These are phyloP conservation scores for Troilus luridus DNA, from an alignment of 2,888 invertebrate genomes.

Conservation along the genomic window DNA sequence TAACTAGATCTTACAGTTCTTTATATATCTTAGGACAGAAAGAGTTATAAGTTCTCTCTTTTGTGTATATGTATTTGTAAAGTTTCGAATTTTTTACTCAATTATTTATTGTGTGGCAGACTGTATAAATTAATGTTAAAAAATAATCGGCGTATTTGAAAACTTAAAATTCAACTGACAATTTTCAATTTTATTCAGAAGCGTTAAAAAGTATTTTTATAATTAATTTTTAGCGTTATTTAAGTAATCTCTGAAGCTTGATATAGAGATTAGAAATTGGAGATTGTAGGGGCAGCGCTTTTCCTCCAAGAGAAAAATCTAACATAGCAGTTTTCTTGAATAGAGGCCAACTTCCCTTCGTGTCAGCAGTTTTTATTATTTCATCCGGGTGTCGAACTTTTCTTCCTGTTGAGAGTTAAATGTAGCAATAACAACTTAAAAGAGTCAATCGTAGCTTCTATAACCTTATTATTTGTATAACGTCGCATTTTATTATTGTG, in stretches of 20 bases:
- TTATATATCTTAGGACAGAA: no score
- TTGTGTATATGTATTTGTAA: no score
- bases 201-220: no score
- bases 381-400: neutral
- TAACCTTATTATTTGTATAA: constrained; percentile 1
- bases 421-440: neutral
- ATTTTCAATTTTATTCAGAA: no score
- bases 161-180: no score
- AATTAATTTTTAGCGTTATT: neutral
- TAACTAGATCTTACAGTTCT: no score
- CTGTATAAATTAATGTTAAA: no score
- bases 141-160: no score
- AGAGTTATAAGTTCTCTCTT: no score
- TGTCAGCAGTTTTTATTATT: constrained; percentile 26
- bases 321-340: constrained; percentile 14
- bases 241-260: neutral
- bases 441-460: neutral
- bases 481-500: neutral
- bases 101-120: no score
- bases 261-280: neutral
- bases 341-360: constrained; percentile 14
- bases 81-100: no score
- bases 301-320: neutral
- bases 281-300: neutral
- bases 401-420: constrained; percentile 4